These are phyloP conservation scores for Isichthys henryi DNA, from an alignment of 2,113 vertebrate genomes.

Conservation along the genomic window DNA sequence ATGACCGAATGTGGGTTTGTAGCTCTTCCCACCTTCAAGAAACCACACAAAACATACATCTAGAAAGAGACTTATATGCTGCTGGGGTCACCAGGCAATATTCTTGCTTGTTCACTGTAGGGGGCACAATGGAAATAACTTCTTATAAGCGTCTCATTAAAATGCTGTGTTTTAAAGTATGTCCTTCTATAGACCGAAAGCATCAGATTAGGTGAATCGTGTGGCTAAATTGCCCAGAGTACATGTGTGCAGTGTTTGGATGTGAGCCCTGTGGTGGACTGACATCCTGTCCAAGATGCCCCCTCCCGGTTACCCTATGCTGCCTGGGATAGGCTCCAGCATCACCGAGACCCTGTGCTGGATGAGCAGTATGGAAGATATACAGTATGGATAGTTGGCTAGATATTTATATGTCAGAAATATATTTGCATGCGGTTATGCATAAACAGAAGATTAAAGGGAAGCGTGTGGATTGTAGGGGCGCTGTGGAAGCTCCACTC, in stretches of 20 bases:
- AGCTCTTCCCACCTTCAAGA: background rate
- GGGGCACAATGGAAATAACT: background rate
- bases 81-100: background rate
- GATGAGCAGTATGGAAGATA: background rate
- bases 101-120: background rate
- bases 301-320: background rate
- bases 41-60: background rate
- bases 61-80: background rate
- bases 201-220: background rate
- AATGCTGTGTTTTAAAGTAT: background rate
- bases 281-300: background rate
- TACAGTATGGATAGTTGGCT: background rate
- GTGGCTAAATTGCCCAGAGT: background rate
- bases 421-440: slow-evolving; percentile 1
- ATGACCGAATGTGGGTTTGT: background rate
- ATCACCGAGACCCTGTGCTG: background rate
- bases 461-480: background rate
- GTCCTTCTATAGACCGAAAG: background rate
- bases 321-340: background rate
- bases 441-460: slow-evolving; percentile 4
- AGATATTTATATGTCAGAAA: background rate
- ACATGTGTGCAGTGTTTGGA: background rate
- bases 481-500: background rate
- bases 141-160: background rate
- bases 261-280: background rate